Conservation (phyloP, 30 jellyfish, hydroid and myxozoan genomes). For the Hydractinia echinata region DNA sequence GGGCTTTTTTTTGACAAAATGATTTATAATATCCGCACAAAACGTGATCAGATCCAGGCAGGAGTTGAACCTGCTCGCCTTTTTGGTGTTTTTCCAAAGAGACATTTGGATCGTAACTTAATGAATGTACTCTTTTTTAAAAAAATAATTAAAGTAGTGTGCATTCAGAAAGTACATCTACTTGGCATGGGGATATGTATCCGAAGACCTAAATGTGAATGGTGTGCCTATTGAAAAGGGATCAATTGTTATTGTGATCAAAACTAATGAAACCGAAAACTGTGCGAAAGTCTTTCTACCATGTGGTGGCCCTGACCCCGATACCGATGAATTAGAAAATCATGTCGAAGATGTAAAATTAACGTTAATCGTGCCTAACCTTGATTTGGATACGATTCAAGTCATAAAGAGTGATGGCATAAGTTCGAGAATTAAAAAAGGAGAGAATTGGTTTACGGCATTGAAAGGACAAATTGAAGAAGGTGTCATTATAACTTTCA, state of each 20-base stretch:
- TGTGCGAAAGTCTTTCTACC: not conserved
- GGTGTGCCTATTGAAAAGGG: conserved; percentile 1
- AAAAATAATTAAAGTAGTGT: too few species aligned
- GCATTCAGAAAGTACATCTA: too few species aligned
- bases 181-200: too few species aligned
- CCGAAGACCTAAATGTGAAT: too few species aligned
- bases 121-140: too few species aligned
- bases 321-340: not conserved
- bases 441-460: not conserved
- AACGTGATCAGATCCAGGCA: too few species aligned
- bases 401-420: conserved; percentile 3
- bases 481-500: not conserved
- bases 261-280: not conserved
- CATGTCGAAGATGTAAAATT: not conserved
- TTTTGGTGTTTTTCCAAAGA: too few species aligned
- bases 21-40: too few species aligned
- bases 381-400: not conserved
- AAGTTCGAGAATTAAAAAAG: not conserved
- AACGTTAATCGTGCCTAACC: not conserved
- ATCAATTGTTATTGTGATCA: not conserved
- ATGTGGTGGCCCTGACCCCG: conserved; percentile 6
- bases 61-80: too few species aligned
- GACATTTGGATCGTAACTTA: too few species aligned
- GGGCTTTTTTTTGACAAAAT: too few species aligned
- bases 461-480: not conserved